Evolutionary conservation across 2,113 vertebrate genomes (phyloP).

Genomic region (Sinosuthora webbiana): DNA sequence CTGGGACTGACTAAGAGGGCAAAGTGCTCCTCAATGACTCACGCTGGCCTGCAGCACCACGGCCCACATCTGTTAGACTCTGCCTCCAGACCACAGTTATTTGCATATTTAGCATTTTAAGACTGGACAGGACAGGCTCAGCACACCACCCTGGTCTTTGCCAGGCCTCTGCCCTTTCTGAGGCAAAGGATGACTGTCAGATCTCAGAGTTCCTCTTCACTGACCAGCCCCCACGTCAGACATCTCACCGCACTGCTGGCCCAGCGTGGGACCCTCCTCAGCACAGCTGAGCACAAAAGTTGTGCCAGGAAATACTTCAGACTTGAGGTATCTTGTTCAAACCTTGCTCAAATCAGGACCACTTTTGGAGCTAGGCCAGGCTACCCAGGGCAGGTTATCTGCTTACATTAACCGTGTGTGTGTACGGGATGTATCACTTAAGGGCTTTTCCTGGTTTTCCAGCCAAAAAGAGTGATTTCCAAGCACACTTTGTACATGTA

Average conservation of each 20-base stretch:
- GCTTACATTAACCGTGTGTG: not conserved
- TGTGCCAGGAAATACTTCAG: not conserved
- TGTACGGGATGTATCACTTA: not conserved
- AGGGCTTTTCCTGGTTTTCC: not conserved
- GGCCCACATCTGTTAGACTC: not conserved
- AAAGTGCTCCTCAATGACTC: not conserved
- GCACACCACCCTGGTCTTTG: not conserved
- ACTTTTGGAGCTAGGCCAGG: not conserved
- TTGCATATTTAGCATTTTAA: not conserved
- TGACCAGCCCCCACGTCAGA: rapidly evolving
- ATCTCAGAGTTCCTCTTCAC: rapidly evolving
- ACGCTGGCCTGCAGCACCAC: rapidly evolving
- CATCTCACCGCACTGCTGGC: not conserved
- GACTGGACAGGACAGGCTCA: not conserved
- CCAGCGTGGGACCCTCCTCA: rapidly evolving
- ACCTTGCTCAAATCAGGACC: not conserved
- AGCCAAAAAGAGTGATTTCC: not conserved
- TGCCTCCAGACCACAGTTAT: not conserved
- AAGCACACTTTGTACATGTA: not conserved
- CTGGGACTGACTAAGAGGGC: not conserved
- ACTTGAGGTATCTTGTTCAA: not conserved
- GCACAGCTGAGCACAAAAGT: not conserved
- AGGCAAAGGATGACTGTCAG: not conserved
- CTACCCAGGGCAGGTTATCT: not conserved
- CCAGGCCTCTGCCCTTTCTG: not conserved